These are phyloP conservation scores for Leucania comma DNA, from an alignment of 2,888 invertebrate genomes.

Conservation along the genomic window DNA sequence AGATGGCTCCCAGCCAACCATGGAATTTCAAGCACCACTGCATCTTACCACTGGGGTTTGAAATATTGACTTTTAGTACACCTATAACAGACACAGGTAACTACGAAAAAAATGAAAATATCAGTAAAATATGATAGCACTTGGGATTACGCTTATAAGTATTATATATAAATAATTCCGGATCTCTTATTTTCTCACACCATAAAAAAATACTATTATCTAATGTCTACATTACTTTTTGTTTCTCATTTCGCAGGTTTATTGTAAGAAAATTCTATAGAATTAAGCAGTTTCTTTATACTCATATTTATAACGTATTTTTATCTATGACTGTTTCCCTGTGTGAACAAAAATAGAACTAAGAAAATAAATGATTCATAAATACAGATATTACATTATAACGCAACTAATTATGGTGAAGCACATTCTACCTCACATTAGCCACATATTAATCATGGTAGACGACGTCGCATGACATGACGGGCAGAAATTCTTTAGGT, in stretches of 20 bases:
- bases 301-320: too few species aligned
- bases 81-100: background rate
- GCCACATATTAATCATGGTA: constrained; percentile 51
- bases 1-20: constrained; percentile 55
- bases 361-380: background rate
- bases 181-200: too few species aligned
- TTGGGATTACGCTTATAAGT: background rate
- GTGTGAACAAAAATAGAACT: too few species aligned
- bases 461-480: constrained; percentile 42
- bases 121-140: too few species aligned
- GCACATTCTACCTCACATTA: constrained; percentile 55
- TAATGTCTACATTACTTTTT: too few species aligned
- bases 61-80: constrained; percentile 29
- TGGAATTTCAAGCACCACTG: constrained; percentile 40
- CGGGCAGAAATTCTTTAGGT: constrained; percentile 33
- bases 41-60: constrained; percentile 27
- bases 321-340: too few species aligned
- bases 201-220: too few species aligned
- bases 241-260: too few species aligned
- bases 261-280: too few species aligned
- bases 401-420: constrained; percentile 55
- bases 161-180: too few species aligned
- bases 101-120: background rate
- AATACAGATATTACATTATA: constrained; percentile 6
- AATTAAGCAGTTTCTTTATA: too few species aligned